These are phyloP conservation scores for Drosophila simulans DNA, from an alignment of 1,140 invertebrate species.

Conservation along the genomic window DNA sequence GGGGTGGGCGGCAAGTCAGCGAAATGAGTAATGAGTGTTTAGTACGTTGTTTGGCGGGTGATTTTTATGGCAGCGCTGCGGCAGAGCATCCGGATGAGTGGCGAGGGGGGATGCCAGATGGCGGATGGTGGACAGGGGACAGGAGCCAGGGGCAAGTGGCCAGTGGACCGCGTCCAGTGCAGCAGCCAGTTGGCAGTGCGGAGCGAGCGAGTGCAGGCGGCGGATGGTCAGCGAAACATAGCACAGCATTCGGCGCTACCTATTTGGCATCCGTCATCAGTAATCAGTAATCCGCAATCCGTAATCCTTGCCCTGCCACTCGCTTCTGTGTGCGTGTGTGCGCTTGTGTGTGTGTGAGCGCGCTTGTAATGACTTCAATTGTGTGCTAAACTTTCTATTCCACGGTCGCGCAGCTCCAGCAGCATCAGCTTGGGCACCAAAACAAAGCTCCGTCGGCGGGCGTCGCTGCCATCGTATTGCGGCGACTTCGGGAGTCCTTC, in stretches of 20 bases:
- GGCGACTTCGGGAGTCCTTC: conserved; percentile 41
- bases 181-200: conserved; percentile 3
- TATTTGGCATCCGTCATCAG: conserved; percentile 16
- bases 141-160: background rate
- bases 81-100: background rate
- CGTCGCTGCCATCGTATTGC: conserved; percentile 27
- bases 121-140: conserved; percentile 5
- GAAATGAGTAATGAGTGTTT: conserved; percentile 63
- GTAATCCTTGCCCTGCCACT: background rate
- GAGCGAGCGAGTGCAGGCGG: conserved; percentile 4
- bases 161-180: background rate
- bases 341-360: background rate
- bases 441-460: conserved; percentile 45
- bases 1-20: conserved; percentile 16
- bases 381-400: conserved; percentile 78
- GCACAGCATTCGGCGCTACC: conserved; percentile 57
- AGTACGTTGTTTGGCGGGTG: conserved; percentile 57
- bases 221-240: conserved; percentile 42
- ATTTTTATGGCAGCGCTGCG: conserved; percentile 40
- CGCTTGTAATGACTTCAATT: conserved; percentile 63
- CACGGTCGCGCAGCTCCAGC: conserved; percentile 29
- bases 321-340: conserved; percentile 5
- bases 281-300: background rate
- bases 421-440: conserved; percentile 27
- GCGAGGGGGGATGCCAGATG: background rate